Evolutionary conservation across 2,797 vertebrate genomes (phyloP), one percentile per base, ranked within the genome.

Genomic region (Centropyge bicolor): DNA sequence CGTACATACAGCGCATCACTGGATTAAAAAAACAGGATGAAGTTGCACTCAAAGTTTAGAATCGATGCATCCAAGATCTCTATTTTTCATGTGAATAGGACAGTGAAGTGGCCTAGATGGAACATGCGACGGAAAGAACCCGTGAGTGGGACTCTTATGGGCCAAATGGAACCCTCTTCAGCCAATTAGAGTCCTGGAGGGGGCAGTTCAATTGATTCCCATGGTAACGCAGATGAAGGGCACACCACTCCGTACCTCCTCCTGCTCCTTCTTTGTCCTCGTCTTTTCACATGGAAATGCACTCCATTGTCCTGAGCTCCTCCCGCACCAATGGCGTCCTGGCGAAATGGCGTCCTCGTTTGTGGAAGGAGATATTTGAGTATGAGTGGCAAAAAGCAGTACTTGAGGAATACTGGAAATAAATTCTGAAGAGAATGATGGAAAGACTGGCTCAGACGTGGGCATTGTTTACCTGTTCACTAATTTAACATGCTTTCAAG

Each of bases 151-250:
- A 83, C 77, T 87, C 82, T 86, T 74, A 82, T 81, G 89, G 86
- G 78, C 79, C 87, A 92, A 93, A 91, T 92, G 82, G 86, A 91
- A 83, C 60, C 87, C 88, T 88, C 87, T 93, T 86, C 89, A 89
- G 70, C 83, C 89, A 92, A 90, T 91, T 88, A 82, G 76, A 86
- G 84, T 76, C 81, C 89, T 86, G 86, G 80, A 88, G 89, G 82
- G 76, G 85, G 72, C 79, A 80, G 74, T 73, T 83, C 68, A 83
- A 84, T 84, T 85, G 85, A 93, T 94, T 89, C 87, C 93, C 93
- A 94, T 95, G 91, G 94, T 81, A 93, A 95, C 90, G 20, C 77
- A 86, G 82, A 89, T 90, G 85, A 91, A 92, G 88, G 83, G 87
- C 83, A 81, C 43, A 79, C 80, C 87, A 85, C 89, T 93, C 61